Percentiles rank a stretch among this genome's conserved stretches.
Conservation (phyloP, 2,888 invertebrate species). For the Arctia plantaginis region DNA sequence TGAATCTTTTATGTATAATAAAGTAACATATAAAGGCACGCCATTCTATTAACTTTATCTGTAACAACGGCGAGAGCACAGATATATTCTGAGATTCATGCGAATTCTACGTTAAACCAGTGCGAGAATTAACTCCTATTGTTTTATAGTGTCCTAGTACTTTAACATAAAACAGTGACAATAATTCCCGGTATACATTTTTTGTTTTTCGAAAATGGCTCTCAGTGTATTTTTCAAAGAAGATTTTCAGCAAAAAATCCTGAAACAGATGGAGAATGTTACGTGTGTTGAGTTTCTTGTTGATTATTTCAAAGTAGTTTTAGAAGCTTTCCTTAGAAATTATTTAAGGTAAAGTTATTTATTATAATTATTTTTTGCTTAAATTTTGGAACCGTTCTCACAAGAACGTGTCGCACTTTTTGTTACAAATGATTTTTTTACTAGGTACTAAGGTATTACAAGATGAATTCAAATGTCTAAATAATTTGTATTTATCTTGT, state of each 20-base stretch:
- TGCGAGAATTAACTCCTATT: slow-evolving; percentile 53
- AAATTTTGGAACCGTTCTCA: not conserved
- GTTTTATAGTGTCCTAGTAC: slow-evolving; percentile 57
- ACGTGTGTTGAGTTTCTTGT: slow-evolving; percentile 61
- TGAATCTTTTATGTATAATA: slow-evolving; percentile 6
- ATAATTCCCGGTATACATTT: slow-evolving; percentile 16
- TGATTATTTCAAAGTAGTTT: slow-evolving; percentile 52
- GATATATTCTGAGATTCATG: slow-evolving; percentile 52
- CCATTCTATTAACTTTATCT: slow-evolving; percentile 44
- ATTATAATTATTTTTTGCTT: slow-evolving; percentile 5
- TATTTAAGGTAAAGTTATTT: slow-evolving; percentile 49
- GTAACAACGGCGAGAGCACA: slow-evolving; percentile 29
- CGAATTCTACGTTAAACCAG: slow-evolving; percentile 56
- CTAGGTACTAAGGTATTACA: not conserved
- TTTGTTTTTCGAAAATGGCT: slow-evolving; percentile 55
- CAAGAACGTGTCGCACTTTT: not conserved
- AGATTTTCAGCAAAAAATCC: slow-evolving; percentile 46
- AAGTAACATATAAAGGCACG: slow-evolving; percentile 9
- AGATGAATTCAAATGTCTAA: not conserved
- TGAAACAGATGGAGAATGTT: slow-evolving; percentile 45
- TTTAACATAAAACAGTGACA: slow-evolving; percentile 21
- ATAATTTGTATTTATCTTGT: not conserved
- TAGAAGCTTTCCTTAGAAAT: slow-evolving; percentile 51
- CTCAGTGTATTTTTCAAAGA: slow-evolving; percentile 53
- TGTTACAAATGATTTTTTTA: not conserved